Evolutionary conservation across 2,888 invertebrate species (phyloP).

Genomic region (Rhagophthalmus giganteus): DNA sequence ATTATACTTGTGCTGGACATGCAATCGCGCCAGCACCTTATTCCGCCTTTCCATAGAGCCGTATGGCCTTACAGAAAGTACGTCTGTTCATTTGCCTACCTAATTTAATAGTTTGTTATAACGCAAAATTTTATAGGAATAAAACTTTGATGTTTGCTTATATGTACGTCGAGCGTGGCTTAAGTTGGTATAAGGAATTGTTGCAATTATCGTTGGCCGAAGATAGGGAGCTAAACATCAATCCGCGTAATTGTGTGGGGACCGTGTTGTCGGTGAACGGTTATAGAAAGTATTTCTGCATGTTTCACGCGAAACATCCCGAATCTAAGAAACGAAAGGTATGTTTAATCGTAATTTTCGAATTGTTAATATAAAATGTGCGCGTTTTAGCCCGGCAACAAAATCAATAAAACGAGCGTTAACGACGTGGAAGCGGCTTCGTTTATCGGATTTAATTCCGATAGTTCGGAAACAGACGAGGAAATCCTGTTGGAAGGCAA

Average conservation of each 20-base stretch:
- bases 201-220: slow-evolving; percentile 85
- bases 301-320: slow-evolving; percentile 96
- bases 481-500: slow-evolving; percentile 57
- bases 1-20: slow-evolving; percentile 88
- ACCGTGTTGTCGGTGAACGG: slow-evolving; percentile 96
- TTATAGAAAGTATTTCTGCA: slow-evolving; percentile 96
- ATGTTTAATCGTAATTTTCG: slow-evolving; percentile 5
- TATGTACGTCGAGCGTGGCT: slow-evolving; percentile 87
- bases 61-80: slow-evolving; percentile 96
- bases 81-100: too few species aligned
- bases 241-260: slow-evolving; percentile 95
- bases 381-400: slow-evolving; percentile 25
- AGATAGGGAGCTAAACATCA: slow-evolving; percentile 81
- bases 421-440: slow-evolving; percentile 80
- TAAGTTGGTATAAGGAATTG: slow-evolving; percentile 91
- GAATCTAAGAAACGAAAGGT: slow-evolving; percentile 67
- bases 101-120: neutral
- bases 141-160: slow-evolving; percentile 95
- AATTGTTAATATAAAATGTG: neutral
- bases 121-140: slow-evolving; percentile 66
- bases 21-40: slow-evolving; percentile 81
- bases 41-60: slow-evolving; percentile 89
- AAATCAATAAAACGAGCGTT: slow-evolving; percentile 33
- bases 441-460: slow-evolving; percentile 81
- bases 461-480: slow-evolving; percentile 64